Evolutionary conservation across 1,140 invertebrate species (phyloP).

Genomic region (Idris sp.): DNA sequence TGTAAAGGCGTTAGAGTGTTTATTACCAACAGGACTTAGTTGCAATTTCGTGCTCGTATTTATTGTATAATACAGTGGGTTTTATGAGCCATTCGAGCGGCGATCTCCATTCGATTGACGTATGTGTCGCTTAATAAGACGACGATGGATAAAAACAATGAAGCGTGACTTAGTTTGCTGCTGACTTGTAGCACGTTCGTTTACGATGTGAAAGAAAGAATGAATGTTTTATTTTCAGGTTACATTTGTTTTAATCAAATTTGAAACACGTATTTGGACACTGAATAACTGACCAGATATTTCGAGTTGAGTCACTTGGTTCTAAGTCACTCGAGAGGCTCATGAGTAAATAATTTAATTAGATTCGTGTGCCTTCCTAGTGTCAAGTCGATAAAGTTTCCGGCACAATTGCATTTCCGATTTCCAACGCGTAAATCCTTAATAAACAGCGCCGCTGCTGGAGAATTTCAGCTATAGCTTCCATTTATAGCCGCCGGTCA

Average conservation of each 20-base stretch:
- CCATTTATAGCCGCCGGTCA: slow-evolving; percentile 1
- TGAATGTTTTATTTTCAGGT: slow-evolving; percentile 23
- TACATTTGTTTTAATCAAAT: slow-evolving; percentile 12
- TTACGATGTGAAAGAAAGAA: slow-evolving; percentile 13
- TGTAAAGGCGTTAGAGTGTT: too few relatives aligned
- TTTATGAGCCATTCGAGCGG: slow-evolving; percentile 23
- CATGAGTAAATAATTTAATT: slow-evolving; percentile 55
- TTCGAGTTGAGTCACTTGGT: slow-evolving; percentile 25
- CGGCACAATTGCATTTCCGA: slow-evolving; percentile 53
- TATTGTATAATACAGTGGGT: slow-evolving; percentile 22
- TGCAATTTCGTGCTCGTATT: slow-evolving; percentile 24
- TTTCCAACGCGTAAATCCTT: slow-evolving; percentile 55
- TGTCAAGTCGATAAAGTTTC: slow-evolving; percentile 45
- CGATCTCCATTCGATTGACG: slow-evolving; percentile 15
- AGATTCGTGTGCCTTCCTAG: slow-evolving; percentile 52
- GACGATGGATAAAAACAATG: slow-evolving; percentile 35
- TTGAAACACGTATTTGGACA: not conserved
- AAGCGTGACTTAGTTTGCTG: slow-evolving; percentile 8
- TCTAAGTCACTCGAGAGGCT: slow-evolving; percentile 33
- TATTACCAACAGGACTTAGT: too few relatives aligned
- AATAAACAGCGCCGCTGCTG: slow-evolving; percentile 44
- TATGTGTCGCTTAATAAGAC: slow-evolving; percentile 31
- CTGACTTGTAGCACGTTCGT: slow-evolving; percentile 29
- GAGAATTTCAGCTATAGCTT: slow-evolving; percentile 21
- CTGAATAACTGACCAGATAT: slow-evolving; percentile 31